Percentiles rank a stretch among this genome's conserved stretches.
These are phyloP conservation scores for Colistium nudipinnis DNA, from an alignment of 2,113 vertebrate genomes.

Conservation along the genomic window DNA sequence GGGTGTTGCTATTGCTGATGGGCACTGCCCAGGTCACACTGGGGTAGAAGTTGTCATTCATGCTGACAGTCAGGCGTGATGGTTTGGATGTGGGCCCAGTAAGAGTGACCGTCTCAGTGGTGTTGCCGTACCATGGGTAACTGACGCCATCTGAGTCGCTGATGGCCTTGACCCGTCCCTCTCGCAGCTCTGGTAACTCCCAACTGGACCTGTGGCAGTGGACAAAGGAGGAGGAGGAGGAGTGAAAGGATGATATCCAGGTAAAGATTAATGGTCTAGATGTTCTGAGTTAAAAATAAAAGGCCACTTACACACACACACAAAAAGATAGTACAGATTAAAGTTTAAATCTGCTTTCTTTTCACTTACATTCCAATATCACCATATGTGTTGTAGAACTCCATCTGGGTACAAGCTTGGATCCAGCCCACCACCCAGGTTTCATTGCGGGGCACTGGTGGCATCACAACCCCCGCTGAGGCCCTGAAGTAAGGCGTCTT, in stretches of 20 bases:
- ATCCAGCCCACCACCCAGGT: constrained; percentile 99
- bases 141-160: constrained; percentile 98
- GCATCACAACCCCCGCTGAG: constrained; percentile 94
- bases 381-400: constrained; percentile 99
- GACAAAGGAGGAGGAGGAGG: constrained; percentile 27
- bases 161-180: constrained; percentile 96
- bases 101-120: constrained; percentile 96
- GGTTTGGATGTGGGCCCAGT: constrained; percentile 94
- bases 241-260: not conserved
- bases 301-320: not conserved
- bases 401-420: constrained; percentile 99
- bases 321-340: constrained; percentile 1
- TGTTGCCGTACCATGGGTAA: constrained; percentile 99
- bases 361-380: constrained; percentile 92
- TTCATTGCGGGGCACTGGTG: constrained; percentile 93
- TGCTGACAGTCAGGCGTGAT: constrained; percentile 95
- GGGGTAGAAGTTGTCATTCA: constrained; percentile 99
- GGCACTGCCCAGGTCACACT: constrained; percentile 99
- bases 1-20: constrained; percentile 96
- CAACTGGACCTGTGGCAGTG: constrained; percentile 91
- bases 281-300: constrained; percentile 10
- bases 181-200: constrained; percentile 96
- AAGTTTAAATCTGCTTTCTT: not conserved
- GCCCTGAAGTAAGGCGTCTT: constrained; percentile 98
- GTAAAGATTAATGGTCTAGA: not conserved